Percentiles rank a stretch among this genome's conserved stretches.
Evolutionary conservation across 2,113 vertebrate species (phyloP).

Genomic region (Urocynchramus pylzowi): DNA sequence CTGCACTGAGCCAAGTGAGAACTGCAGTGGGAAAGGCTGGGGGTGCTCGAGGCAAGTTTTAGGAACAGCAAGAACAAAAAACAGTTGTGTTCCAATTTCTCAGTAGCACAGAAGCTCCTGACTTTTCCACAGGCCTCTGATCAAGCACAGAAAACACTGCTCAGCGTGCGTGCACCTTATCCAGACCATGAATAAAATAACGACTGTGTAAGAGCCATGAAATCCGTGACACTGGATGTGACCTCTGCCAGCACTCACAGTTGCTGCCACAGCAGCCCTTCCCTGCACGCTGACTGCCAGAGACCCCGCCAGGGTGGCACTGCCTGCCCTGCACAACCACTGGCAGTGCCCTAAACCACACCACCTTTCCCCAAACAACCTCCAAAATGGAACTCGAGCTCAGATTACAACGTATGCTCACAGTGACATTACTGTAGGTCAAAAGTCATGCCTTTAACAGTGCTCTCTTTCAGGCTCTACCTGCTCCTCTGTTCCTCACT

Average conservation of each 20-base stretch:
- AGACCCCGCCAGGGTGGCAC: not conserved
- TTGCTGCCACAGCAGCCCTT: not conserved
- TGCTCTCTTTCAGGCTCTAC: not conserved
- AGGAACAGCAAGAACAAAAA: not conserved
- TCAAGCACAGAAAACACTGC: not conserved
- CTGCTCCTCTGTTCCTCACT: not conserved
- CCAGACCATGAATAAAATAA: not conserved
- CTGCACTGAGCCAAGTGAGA: not conserved
- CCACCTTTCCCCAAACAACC: not conserved
- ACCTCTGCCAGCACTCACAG: not conserved
- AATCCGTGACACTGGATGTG: fast-evolving
- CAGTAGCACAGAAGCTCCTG: not conserved
- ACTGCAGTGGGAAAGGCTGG: not conserved
- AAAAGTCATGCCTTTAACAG: not conserved
- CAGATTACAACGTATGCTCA: fast-evolving
- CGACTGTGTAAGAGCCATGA: not conserved
- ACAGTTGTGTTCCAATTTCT: not conserved
- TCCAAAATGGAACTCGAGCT: not conserved
- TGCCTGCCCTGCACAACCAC: not conserved
- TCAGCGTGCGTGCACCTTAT: not conserved
- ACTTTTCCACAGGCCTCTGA: not conserved
- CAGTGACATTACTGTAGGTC: not conserved
- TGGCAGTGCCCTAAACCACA: not conserved
- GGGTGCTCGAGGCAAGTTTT: not conserved
- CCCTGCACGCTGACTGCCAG: not conserved